Evolutionary conservation across 2,113 vertebrate species (phyloP), one percentile per base, ranked within the genome.

Genomic region (Gnathonemus longibarbis): DNA sequence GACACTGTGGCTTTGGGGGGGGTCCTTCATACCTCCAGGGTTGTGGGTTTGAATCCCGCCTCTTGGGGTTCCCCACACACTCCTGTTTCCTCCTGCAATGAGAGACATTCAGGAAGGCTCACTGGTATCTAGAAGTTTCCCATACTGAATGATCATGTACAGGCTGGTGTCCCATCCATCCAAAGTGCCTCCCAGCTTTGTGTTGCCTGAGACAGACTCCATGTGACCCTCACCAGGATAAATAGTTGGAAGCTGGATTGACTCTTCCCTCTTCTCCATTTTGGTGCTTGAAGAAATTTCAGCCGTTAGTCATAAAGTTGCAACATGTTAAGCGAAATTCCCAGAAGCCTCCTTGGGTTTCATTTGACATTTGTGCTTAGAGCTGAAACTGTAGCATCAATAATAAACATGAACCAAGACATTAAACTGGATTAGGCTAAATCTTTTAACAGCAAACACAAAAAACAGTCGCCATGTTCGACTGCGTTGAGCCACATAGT

Each of bases 351-450:
- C 83, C 19, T 46, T 46, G 46, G 46, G 42, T 85, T 49, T n/a
- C 45, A 85, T 85, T 15, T 85, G 83, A 85, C 45, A 85, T 85
- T 85, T 85, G 45, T 85, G 19, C 83, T 85, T 19, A 85, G 83
- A 85, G 3, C 24, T 85, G 42, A 88, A 45, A 88, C 87, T 45
- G 17, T 62, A 45, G 35, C 35, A 46, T 7, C 87, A 66, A 45
- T 62, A 46, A 88, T 13, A 45, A 13, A 87, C 17, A 58, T 6
- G 21, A 62, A 66, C 58, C 8, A 62, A 62, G 17, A 66, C 87
- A 62, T 88, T 58, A 45, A 45, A 88, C 17, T 58, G 87, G 52
- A 42, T 87, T 31, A 87, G 10, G 49, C 85, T 31, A 50, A 87
- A 87, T 87, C 46, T 35, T 48, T 87, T 87, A 52, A 35, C 27